A percentile compares a stretch with the other conserved stretches of the same genome.
These are phyloP conservation scores for Theristicus caerulescens DNA, from an alignment of 2,113 vertebrate genomes.

Conservation along the genomic window DNA sequence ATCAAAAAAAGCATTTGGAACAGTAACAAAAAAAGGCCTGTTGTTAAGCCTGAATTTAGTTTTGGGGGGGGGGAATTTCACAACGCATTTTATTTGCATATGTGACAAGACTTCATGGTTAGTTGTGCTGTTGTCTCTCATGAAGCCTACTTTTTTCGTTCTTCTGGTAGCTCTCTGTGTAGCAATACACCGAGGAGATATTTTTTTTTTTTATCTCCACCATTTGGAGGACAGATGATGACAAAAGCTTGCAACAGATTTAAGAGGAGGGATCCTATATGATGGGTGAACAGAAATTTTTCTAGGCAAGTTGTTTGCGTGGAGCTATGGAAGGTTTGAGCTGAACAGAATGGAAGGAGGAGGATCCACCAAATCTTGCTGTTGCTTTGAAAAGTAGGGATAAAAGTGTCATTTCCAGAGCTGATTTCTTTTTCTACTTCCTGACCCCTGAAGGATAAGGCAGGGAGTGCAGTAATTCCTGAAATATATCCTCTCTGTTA, in stretches of 20 bases:
- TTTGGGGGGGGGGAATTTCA: neutral
- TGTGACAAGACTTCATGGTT: neutral
- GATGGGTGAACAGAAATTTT: neutral
- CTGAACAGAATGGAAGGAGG: neutral
- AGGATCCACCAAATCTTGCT: neutral
- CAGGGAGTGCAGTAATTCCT: neutral
- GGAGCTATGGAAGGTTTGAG: neutral
- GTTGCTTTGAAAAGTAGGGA: neutral
- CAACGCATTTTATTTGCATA: neutral
- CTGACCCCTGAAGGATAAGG: neutral
- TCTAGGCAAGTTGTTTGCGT: neutral
- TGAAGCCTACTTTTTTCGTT: neutral
- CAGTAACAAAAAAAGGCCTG: neutral
- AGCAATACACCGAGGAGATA: fast-evolving
- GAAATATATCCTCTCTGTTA: neutral
- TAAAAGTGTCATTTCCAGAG: neutral
- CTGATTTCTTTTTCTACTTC: neutral
- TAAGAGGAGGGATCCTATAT: neutral
- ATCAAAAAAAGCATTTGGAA: neutral
- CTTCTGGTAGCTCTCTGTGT: neutral
- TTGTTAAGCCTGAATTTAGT: neutral
- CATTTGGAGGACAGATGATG: neutral
- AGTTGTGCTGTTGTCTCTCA: neutral
- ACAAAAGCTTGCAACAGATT: neutral
- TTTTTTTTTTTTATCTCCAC: neutral